Evolutionary conservation across 2,888 invertebrate species (phyloP).

Genomic region (Bugulina stolonifera): DNA sequence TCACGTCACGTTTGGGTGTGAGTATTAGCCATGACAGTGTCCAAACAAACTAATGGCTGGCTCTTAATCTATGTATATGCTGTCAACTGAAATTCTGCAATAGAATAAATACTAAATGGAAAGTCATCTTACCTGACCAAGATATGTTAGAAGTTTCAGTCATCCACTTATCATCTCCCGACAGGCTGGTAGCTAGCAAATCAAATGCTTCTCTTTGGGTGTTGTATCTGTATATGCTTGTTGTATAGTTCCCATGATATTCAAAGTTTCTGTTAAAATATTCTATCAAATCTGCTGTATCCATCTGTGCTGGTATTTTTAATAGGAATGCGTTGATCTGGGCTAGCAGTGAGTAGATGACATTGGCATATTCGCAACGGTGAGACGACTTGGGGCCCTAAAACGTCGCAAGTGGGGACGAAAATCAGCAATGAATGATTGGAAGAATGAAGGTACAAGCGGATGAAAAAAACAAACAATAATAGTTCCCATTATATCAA

Average conservation of each 20-base stretch:
- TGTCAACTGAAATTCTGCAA: too few species aligned
- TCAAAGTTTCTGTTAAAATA: neutral
- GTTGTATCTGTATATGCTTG: conserved; percentile 7
- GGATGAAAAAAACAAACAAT: too few species aligned
- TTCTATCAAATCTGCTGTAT: neutral
- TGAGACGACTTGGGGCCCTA: too few species aligned
- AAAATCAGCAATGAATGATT: too few species aligned
- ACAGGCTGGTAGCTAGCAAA: neutral
- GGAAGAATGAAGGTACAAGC: too few species aligned
- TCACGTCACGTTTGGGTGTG: neutral
- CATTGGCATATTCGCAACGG: neutral
- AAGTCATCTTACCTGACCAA: conserved; percentile 14
- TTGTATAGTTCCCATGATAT: conserved; percentile 5
- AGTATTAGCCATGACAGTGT: neutral
- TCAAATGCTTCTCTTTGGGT: neutral
- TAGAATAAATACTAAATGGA: too few species aligned
- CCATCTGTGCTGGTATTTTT: neutral
- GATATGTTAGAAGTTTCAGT: neutral
- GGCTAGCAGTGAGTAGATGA: neutral
- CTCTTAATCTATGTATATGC: too few species aligned
- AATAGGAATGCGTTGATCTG: neutral
- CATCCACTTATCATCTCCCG: neutral
- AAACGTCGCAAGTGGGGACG: too few species aligned
- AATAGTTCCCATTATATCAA: too few species aligned
- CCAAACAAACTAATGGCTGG: too few species aligned